Evolutionary conservation across 2,797 vertebrate genomes (phyloP).

Genomic region (Syngnathus rostellatus): DNA sequence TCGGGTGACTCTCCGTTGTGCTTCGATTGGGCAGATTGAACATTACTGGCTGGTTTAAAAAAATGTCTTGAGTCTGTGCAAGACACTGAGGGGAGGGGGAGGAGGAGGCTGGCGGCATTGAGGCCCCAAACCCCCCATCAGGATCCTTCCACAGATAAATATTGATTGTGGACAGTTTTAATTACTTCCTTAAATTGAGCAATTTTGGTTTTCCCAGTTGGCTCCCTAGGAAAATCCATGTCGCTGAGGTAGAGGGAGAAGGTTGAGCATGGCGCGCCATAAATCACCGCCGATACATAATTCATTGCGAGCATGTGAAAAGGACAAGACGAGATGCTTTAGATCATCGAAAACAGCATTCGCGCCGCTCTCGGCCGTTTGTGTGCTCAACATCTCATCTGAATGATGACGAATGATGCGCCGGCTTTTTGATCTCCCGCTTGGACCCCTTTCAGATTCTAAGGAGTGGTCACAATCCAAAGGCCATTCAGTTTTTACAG

Average conservation of each 20-base stretch:
- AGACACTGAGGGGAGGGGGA: constrained; percentile 8
- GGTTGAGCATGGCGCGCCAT: constrained; percentile 67
- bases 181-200: constrained; percentile 79
- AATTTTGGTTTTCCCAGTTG: constrained; percentile 75
- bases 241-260: constrained; percentile 53
- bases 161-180: constrained; percentile 77
- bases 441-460: constrained; percentile 12
- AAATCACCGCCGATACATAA: constrained; percentile 77
- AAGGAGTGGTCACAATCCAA: constrained; percentile 2
- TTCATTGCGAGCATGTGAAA: constrained; percentile 72
- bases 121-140: constrained; percentile 50
- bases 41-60: too few relatives aligned
- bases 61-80: constrained; percentile 11
- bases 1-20: constrained; percentile 15
- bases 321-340: constrained; percentile 72
- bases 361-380: constrained; percentile 44
- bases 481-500: constrained; percentile 6
- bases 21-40: constrained; percentile 8
- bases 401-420: constrained; percentile 12
- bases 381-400: constrained; percentile 17
- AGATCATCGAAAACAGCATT: constrained; percentile 70
- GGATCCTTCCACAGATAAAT: constrained; percentile 66
- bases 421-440: constrained; percentile 10
- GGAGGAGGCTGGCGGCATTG: constrained; percentile 38
- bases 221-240: constrained; percentile 64